A percentile compares a stretch with the other conserved stretches of the same genome.
phyloP scores from a whole-genome alignment of 2,888 invertebrate genomes.

The Leucophenga maculata region DNA sequence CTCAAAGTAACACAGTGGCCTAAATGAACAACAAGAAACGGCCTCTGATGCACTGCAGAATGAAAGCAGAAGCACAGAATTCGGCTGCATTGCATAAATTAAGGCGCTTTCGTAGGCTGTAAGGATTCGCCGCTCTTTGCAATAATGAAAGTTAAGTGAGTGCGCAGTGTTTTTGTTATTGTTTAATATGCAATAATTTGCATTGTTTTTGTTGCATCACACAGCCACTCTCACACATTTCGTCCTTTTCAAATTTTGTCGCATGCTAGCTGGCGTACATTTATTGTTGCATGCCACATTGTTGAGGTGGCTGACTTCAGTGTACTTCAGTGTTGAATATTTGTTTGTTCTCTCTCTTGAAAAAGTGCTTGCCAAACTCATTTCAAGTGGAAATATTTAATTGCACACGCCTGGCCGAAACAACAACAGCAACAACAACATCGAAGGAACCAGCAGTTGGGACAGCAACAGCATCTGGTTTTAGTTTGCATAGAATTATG shows the following conservation, averaged over 20 bases:
- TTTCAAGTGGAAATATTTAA: slow-evolving; percentile 26
- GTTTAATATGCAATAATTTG: slow-evolving; percentile 3
- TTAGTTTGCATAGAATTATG: slow-evolving; percentile 11
- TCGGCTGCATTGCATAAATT: slow-evolving; percentile 5
- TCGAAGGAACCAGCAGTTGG: too few species aligned
- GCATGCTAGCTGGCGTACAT: background rate
- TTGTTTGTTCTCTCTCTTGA: background rate
- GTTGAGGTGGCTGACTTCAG: background rate
- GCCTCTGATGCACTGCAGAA: too few species aligned
- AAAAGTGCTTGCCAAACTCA: slow-evolving; percentile 14
- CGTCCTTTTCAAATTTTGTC: background rate
- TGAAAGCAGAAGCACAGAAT: background rate
- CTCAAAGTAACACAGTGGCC: too few species aligned
- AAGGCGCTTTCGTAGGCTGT: background rate
- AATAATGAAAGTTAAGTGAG: slow-evolving; percentile 7
- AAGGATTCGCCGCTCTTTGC: too few species aligned
- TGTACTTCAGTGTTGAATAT: background rate
- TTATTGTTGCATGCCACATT: background rate
- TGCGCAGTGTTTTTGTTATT: slow-evolving; percentile 3
- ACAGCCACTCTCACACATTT: background rate
- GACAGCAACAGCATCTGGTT: background rate
- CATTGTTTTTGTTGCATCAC: background rate
- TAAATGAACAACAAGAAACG: too few species aligned
- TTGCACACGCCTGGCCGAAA: slow-evolving; percentile 5
- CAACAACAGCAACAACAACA: too few species aligned